A percentile compares a stretch with the other conserved stretches of the same genome.
Evolutionary conservation across 2,888 invertebrate species (phyloP).

Genomic region (Metopia argyrocephala): DNA sequence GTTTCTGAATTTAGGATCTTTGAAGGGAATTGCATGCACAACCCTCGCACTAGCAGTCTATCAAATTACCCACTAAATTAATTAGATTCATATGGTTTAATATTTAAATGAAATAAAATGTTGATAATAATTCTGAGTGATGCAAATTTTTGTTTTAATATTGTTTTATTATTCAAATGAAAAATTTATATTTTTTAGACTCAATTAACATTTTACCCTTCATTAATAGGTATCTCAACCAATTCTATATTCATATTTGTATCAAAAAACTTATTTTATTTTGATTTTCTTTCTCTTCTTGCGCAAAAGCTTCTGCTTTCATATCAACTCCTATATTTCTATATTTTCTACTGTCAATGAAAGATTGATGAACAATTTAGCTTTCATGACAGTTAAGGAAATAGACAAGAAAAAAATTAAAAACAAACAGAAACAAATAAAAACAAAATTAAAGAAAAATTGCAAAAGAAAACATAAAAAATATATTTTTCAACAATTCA

Average conservation of each 20-base stretch:
- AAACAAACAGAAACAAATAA: neutral
- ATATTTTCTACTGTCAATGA: neutral
- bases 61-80: no score
- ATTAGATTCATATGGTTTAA: no score
- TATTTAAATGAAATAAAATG: no score
- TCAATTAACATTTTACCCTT: no score
- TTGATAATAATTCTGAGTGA: no score
- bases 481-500: neutral
- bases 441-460: neutral
- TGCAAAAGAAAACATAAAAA: neutral
- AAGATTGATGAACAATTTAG: constrained; percentile 30
- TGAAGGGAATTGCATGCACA: no score
- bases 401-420: neutral
- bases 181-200: no score
- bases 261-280: neutral
- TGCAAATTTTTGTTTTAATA: no score
- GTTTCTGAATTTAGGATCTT: no score
- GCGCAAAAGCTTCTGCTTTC: no score
- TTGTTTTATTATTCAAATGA: no score
- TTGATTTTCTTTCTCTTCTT: neutral
- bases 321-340: neutral
- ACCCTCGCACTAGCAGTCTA: no score
- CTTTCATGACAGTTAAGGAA: constrained; percentile 21
- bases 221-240: neutral
- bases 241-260: neutral